Evolutionary conservation across 2,888 invertebrate genomes (phyloP).

Genomic region (Mesochorus sp.): DNA sequence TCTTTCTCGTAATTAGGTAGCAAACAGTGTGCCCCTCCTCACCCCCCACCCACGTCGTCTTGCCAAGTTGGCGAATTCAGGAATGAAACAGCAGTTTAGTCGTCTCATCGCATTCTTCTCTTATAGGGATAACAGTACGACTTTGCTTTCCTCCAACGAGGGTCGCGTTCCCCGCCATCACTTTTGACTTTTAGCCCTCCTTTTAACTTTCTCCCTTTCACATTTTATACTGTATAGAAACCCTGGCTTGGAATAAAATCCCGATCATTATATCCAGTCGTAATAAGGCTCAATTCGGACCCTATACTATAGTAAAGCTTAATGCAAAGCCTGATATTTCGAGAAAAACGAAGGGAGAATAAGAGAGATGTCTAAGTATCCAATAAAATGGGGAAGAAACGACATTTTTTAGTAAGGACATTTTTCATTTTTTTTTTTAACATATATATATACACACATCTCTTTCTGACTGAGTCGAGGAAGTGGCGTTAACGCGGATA

Average conservation of each 20-base stretch:
- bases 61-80: constrained; percentile 76
- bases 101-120: constrained; percentile 27
- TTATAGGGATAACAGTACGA: neutral
- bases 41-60: too few species aligned
- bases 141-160: constrained; percentile 8
- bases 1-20: constrained; percentile 76
- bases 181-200: constrained; percentile 6
- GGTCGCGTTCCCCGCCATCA: neutral
- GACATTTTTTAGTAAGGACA: neutral
- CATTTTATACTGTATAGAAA: constrained; percentile 16
- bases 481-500: neutral
- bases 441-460: neutral
- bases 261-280: neutral
- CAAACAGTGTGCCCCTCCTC: constrained; percentile 74
- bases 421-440: neutral
- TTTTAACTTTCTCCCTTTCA: constrained; percentile 1
- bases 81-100: constrained; percentile 77
- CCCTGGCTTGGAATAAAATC: neutral
- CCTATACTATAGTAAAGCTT: neutral
- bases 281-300: neutral
- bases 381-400: too few species aligned
- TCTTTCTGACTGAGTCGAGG: neutral
- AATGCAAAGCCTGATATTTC: neutral
- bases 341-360: neutral
- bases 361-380: neutral